Base-by-base conservation (phyloP, 2,888 invertebrate species). In the Busseola fusca region DNA sequence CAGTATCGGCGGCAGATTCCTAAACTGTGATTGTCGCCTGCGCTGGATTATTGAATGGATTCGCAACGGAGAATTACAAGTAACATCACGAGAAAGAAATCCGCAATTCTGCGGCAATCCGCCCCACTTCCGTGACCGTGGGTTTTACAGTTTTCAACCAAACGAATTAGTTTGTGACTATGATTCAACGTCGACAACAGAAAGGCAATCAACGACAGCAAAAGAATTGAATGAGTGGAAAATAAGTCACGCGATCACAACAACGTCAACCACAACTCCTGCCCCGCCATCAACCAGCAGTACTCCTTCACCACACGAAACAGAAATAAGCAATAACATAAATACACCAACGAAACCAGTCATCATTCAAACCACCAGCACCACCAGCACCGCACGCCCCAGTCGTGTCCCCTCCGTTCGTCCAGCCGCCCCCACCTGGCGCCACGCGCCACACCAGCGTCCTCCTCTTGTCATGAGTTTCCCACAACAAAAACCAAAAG, bases 11-110 rank as follows among this genome's bases (percentile, higher is more conserved):
- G 98, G 99, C 7, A 96, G 98, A 77, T 98, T 98, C 90, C 95
- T 99, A 45, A 97, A 97, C 84, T 99, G 99, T 89, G 98, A 99
- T 90, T 99, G 99, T 91, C 97, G 97, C 72, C 92, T 99, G 63
- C 96, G 97, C 14, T 99, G 99, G 99, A 97, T 98, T 74, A 97
- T 98, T 75, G 97, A 98, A 89, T 99, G 98, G 99, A 98, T 98
- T 84, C 96, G 97, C 67, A 97, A 97, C 80, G 97, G 97, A 21
- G 98, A 98, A 90, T 96, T 99, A 56, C 98, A 99, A 96, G 98
- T 99, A 30, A 98, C 98, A 18, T 98, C 98, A 80, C 96, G 98
- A 58, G 99, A 99, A 92, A 96, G 98, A 85, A 98, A 98, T 92
- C 98, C 98, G 12, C 98, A 99, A 91, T 99, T 98, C 92, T 99